Evolutionary conservation across 1,140 invertebrate genomes (phyloP), one percentile per base, ranked within the genome.

Genomic region (Wiebesia pumilae): DNA sequence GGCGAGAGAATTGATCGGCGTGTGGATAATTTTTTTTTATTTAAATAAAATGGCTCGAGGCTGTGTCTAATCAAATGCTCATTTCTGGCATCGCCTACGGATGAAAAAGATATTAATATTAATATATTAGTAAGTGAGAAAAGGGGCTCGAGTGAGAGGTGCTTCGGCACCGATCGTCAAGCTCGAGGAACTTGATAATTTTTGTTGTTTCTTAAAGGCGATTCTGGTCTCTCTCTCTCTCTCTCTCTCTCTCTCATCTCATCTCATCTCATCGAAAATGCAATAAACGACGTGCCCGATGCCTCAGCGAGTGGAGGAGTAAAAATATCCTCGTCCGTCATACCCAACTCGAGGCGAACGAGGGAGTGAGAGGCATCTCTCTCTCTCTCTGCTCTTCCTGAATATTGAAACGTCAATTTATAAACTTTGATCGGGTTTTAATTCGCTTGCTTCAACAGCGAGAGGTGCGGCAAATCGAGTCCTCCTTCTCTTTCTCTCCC

Each of bases 361-460:
- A 77, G 4, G 38, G 54, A 65, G 83, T 65, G n/a, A 80, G 40
- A 35, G 14, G 30, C n/a, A 27, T 47, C 30, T 81, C 65, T 40
- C 54, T 89, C 87, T 88, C 71, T 88, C 87, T 81, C 83, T 88
- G 86, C 71, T 83, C 82, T 85, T 86, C 73, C 65, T 88, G 88
- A 90, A 92, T 92, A 93, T 92, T 92, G 90, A 92, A 93, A 91
- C 91, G 89, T 92, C 90, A 90, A 92, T 92, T 93, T 91, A 91
- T 90, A 90, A 93, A 93, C 89, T 93, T 93, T 92, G 92, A 93
- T 93, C 92, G 90, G 92, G 88, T 93, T 93, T 93, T 93, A 93
- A 93, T 93, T 91, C 89, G 89, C 90, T 92, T 90, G 87, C 75
- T 58, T 58, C 86, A 87, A 79, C 87, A 47, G 81, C 27, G 40